phyloP scores from a whole-genome alignment of 2,113 vertebrate species.

The Eulemur macaco region DNA sequence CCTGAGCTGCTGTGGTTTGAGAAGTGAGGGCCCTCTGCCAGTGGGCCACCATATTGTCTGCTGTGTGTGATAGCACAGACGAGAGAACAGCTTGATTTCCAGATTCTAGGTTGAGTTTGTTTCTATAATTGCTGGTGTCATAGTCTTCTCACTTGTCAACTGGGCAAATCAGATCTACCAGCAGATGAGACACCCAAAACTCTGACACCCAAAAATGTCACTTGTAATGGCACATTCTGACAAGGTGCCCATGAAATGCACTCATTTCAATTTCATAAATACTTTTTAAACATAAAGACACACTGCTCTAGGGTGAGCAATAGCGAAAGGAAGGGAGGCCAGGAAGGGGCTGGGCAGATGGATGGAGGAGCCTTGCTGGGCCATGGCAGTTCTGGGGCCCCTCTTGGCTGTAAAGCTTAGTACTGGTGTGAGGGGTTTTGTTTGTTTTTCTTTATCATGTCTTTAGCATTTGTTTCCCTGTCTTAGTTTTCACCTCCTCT shows the following conservation, averaged over 20 bases:
- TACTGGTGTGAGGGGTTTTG: background rate
- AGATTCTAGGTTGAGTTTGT: conserved; percentile 49
- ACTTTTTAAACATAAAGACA: background rate
- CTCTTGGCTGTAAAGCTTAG: background rate
- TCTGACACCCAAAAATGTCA: conserved; percentile 63
- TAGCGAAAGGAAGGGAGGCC: background rate
- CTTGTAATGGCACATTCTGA: conserved; percentile 50
- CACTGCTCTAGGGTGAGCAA: conserved; percentile 8
- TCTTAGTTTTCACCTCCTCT: background rate
- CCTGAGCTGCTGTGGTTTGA: background rate
- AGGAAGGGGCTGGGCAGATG: background rate
- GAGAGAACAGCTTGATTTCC: conserved; percentile 55
- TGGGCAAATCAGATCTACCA: conserved; percentile 29
- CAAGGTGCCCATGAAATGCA: conserved; percentile 26
- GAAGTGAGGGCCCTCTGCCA: conserved; percentile 47
- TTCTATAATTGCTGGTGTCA: conserved; percentile 62
- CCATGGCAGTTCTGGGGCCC: background rate
- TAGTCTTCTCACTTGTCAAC: conserved; percentile 61
- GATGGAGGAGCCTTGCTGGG: background rate
- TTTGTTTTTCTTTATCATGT: background rate
- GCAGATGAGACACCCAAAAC: conserved; percentile 33
- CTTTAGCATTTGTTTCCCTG: background rate
- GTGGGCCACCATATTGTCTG: conserved; percentile 15
- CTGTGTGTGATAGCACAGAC: background rate
- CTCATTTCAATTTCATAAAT: conserved; percentile 45